These are phyloP conservation scores for Podargus strigoides DNA, from an alignment of 2,797 vertebrate genomes.

Conservation along the genomic window DNA sequence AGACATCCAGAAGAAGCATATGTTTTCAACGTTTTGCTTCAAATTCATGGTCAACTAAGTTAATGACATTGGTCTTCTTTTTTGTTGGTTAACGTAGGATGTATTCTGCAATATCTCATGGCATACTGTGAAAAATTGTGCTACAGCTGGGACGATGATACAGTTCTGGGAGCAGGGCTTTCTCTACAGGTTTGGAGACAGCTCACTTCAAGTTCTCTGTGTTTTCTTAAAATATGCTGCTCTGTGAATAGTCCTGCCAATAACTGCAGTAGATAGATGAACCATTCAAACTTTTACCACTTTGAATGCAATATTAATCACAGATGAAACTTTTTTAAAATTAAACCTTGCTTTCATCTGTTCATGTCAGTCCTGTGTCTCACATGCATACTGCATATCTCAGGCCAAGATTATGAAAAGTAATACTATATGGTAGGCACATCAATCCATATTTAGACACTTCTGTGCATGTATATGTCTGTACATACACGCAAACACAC, in stretches of 20 bases:
- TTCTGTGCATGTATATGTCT: not conserved
- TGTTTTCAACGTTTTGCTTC: constrained; percentile 22
- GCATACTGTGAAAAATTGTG: not conserved
- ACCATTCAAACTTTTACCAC: not conserved
- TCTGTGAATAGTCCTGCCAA: not conserved
- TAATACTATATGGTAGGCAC: not conserved
- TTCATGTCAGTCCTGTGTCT: not conserved
- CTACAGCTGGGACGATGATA: not conserved
- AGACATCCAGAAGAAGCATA: not conserved
- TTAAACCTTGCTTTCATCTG: not conserved
- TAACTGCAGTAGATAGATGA: not conserved
- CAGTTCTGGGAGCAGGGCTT: not conserved
- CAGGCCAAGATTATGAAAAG: not conserved
- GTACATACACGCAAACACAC: fast-evolving
- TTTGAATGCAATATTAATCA: not conserved
- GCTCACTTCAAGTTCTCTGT: not conserved
- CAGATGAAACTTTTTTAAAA: not conserved
- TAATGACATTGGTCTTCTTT: not conserved
- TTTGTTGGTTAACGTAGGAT: not conserved
- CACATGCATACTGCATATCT: too few relatives aligned
- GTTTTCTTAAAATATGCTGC: not conserved
- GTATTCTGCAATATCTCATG: not conserved
- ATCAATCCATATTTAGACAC: not conserved
- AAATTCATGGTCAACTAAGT: constrained; percentile 13
- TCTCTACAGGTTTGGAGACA: not conserved